Percentiles rank a stretch among this genome's conserved stretches.
Evolutionary conservation across 2,888 invertebrate genomes (phyloP).

Genomic region (Drosophila anomelani): DNA sequence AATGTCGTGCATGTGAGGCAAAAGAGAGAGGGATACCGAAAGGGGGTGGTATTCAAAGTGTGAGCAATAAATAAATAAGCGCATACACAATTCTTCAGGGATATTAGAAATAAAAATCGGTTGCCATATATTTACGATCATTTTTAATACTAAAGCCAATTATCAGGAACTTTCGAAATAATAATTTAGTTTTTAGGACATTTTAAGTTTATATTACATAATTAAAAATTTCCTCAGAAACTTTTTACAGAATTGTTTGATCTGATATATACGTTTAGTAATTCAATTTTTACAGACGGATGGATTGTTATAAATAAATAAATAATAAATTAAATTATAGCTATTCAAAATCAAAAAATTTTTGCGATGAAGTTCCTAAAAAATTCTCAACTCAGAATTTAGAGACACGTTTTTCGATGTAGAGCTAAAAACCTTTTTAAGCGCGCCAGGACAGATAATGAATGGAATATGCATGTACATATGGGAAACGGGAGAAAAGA

Average conservation of each 20-base stretch:
- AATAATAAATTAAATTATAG: background rate
- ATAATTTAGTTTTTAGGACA: accelerated
- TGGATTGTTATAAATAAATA: background rate
- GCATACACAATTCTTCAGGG: slow-evolving; percentile 2
- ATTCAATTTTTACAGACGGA: background rate
- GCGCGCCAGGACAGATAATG: no score
- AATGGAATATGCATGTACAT: no score
- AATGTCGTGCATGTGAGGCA: slow-evolving; percentile 23
- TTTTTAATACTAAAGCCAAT: background rate
- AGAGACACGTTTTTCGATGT: background rate
- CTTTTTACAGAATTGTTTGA: background rate
- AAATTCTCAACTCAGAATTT: background rate
- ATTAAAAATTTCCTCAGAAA: background rate
- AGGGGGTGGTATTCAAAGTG: slow-evolving; percentile 7
- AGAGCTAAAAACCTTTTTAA: background rate
- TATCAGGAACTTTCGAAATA: background rate
- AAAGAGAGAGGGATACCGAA: background rate
- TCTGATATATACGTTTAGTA: background rate
- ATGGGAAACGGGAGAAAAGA: no score
- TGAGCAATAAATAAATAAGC: slow-evolving; percentile 34
- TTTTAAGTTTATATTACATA: background rate
- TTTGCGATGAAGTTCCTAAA: background rate
- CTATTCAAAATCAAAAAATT: background rate
- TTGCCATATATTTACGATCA: background rate
- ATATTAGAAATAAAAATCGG: background rate